phyloP scores from a whole-genome alignment of 1,140 invertebrate species.

The Chlorops oryzae region DNA sequence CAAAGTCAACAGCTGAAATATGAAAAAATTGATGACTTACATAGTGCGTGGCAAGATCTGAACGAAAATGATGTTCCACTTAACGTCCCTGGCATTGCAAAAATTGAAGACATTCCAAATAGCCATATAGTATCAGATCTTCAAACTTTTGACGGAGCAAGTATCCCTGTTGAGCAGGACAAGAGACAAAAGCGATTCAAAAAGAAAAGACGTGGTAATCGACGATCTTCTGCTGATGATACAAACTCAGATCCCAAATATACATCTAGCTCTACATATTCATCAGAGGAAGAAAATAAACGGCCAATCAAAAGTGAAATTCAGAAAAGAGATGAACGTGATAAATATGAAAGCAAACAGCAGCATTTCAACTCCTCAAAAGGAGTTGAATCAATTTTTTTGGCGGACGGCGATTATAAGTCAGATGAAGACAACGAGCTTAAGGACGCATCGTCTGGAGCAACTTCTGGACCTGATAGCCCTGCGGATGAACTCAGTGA shows the following conservation, averaged over 20 bases:
- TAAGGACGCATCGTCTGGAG: conserved; percentile 62
- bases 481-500: conserved; percentile 66
- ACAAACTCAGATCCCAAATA: conserved; percentile 36
- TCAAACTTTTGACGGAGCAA: conserved; percentile 28
- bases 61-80: conserved; percentile 23
- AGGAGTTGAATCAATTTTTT: too few relatives aligned
- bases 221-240: neutral
- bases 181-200: conserved; percentile 16
- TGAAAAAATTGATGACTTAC: conserved; percentile 37
- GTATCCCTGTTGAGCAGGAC: neutral
- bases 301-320: too few relatives aligned
- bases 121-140: conserved; percentile 1
- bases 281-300: conserved; percentile 30
- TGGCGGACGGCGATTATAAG: neutral
- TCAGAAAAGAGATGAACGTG: too few relatives aligned
- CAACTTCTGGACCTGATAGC: conserved; percentile 80
- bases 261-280: conserved; percentile 24
- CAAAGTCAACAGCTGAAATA: too few relatives aligned
- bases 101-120: conserved; percentile 1
- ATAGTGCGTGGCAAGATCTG: conserved; percentile 45
- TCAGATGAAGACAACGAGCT: conserved; percentile 30
- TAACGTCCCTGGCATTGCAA: neutral
- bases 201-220: conserved; percentile 15
- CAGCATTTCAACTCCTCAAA: too few relatives aligned
- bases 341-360: too few relatives aligned